A percentile compares a stretch with the other conserved stretches of the same genome.
Conservation (phyloP, 1,140 invertebrate genomes). For the Lasaia peninsularis region DNA sequence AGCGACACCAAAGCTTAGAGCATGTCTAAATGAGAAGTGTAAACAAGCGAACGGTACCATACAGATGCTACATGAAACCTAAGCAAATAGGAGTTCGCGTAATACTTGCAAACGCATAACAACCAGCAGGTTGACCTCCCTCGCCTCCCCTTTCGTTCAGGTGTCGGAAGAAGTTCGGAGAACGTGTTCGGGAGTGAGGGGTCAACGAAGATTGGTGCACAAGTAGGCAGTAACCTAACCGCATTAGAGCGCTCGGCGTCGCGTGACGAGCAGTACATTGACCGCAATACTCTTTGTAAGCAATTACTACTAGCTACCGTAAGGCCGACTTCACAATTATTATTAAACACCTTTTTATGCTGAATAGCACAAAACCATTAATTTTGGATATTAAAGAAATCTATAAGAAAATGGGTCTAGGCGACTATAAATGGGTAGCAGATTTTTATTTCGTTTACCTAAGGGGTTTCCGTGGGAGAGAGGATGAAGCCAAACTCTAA, state of each 20-base stretch:
- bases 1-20: no score
- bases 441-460: no score
- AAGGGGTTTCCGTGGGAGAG: no score
- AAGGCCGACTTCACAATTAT: not conserved
- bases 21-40: constrained; percentile 11
- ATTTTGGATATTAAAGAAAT: no score
- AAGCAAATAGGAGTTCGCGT: constrained; percentile 58
- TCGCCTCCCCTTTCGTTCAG: constrained; percentile 4
- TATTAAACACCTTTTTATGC: not conserved
- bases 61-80: constrained; percentile 38
- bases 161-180: constrained; percentile 12
- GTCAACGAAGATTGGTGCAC: constrained; percentile 36
- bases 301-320: constrained; percentile 41
- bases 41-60: constrained; percentile 7
- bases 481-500: no score
- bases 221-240: constrained; percentile 63
- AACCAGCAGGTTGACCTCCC: constrained; percentile 17
- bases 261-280: constrained; percentile 62
- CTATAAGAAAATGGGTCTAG: no score
- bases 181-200: constrained; percentile 18
- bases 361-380: no score
- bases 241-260: constrained; percentile 60
- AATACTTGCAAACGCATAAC: constrained; percentile 44
- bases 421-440: no score
- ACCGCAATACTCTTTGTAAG: constrained; percentile 58